Percentiles rank a stretch among this genome's conserved stretches.
Evolutionary conservation across 2,888 invertebrate species (phyloP).

Genomic region (Archips crataeganus): DNA sequence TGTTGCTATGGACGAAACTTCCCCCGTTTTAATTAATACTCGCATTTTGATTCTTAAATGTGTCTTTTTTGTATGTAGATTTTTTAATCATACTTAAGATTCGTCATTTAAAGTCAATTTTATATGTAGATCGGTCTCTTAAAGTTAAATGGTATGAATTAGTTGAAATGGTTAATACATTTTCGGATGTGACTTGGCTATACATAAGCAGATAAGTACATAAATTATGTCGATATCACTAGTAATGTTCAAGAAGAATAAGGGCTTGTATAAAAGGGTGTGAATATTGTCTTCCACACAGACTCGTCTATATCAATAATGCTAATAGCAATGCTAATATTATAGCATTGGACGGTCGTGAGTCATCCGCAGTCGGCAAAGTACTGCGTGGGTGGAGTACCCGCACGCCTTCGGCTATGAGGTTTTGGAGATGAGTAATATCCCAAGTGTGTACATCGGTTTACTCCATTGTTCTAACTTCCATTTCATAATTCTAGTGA

Average conservation of each 20-base stretch:
- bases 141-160: not conserved
- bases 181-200: not conserved
- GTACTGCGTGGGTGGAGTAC: conserved; percentile 46
- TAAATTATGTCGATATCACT: not conserved
- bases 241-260: not conserved
- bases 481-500: not conserved
- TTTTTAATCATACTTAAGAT: not conserved
- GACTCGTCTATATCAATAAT: conserved; percentile 1
- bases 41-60: not conserved
- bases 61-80: not conserved
- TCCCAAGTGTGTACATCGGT: conserved; percentile 42
- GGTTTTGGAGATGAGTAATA: conserved; percentile 53
- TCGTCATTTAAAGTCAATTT: too few relatives aligned
- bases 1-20: not conserved
- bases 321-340: too few relatives aligned
- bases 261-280: not conserved
- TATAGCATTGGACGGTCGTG: conserved; percentile 27
- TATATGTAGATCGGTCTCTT: too few relatives aligned
- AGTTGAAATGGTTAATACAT: not conserved
- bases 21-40: not conserved
- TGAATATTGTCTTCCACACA: not conserved
- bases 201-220: not conserved
- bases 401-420: conserved; percentile 47
- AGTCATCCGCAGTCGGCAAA: conserved; percentile 20
- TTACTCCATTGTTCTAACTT: conserved; percentile 25